Evolutionary conservation across 2,888 invertebrate genomes (phyloP).

Genomic region (Phragmatobia fuliginosa): DNA sequence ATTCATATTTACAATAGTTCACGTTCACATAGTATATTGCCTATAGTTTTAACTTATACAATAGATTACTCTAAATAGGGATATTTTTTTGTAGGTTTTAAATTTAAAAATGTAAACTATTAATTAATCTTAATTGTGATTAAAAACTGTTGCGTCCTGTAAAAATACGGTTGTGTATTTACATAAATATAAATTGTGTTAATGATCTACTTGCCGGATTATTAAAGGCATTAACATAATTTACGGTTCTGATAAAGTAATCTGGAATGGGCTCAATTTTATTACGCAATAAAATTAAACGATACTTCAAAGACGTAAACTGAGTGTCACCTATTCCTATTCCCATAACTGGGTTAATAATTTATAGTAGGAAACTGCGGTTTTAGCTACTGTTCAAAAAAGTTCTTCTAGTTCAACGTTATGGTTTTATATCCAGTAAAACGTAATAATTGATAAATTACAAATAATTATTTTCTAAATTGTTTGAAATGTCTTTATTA

Average conservation of each 20-base stretch:
- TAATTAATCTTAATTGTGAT: not conserved
- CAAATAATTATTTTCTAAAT: not conserved
- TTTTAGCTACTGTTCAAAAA: not conserved
- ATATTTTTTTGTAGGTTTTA: not conserved
- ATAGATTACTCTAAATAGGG: not conserved
- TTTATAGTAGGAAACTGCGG: conserved; percentile 22
- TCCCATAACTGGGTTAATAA: conserved; percentile 44
- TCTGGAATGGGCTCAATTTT: conserved; percentile 38
- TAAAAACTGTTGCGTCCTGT: not conserved
- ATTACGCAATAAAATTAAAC: conserved; percentile 44
- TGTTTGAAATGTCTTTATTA: too few species aligned
- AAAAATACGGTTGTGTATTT: conserved; percentile 48
- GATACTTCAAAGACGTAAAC: conserved; percentile 38
- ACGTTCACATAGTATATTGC: not conserved
- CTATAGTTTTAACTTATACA: not conserved
- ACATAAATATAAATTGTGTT: conserved; percentile 31
- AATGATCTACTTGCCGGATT: conserved; percentile 24
- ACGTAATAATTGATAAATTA: not conserved
- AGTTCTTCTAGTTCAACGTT: too few species aligned
- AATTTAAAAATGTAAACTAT: not conserved
- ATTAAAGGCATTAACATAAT: conserved; percentile 29
- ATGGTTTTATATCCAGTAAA: too few species aligned
- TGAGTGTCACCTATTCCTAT: conserved; percentile 36
- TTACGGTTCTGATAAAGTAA: conserved; percentile 37
- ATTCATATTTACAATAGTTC: too few species aligned